These are phyloP conservation scores for Capreolus pygargus DNA, from an alignment of 2,113 vertebrate species.

Conservation along the genomic window DNA sequence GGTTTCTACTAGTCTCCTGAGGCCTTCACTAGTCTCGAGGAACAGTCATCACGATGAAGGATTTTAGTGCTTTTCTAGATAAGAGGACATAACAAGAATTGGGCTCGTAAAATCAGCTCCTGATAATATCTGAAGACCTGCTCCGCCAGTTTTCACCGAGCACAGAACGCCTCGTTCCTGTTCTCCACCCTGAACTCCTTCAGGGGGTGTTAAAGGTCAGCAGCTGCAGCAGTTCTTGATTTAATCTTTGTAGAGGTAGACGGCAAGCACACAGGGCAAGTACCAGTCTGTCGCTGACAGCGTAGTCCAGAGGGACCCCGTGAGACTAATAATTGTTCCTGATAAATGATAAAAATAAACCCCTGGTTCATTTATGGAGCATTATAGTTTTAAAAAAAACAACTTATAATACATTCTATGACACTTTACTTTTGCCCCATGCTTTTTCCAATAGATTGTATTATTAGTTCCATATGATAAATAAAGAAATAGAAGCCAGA, in stretches of 20 bases:
- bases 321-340: background rate
- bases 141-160: accelerated
- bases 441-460: background rate
- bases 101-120: background rate
- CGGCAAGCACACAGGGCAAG: background rate
- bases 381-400: background rate
- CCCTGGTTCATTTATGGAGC: background rate
- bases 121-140: background rate
- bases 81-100: background rate
- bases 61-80: background rate
- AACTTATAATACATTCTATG: background rate
- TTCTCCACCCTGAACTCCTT: background rate
- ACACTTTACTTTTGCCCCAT: background rate
- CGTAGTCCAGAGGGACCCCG: background rate
- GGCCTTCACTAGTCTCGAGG: background rate
- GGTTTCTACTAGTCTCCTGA: background rate
- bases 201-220: background rate
- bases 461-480: background rate
- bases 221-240: background rate
- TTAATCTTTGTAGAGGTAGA: background rate
- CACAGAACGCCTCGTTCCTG: background rate
- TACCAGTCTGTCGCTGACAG: background rate
- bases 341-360: background rate
- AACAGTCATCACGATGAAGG: background rate
- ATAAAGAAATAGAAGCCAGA: background rate